Percentiles rank a stretch among this genome's conserved stretches.
Evolutionary conservation across 2,888 invertebrate species (phyloP).

Genomic region (Ptychoptera contaminata): DNA sequence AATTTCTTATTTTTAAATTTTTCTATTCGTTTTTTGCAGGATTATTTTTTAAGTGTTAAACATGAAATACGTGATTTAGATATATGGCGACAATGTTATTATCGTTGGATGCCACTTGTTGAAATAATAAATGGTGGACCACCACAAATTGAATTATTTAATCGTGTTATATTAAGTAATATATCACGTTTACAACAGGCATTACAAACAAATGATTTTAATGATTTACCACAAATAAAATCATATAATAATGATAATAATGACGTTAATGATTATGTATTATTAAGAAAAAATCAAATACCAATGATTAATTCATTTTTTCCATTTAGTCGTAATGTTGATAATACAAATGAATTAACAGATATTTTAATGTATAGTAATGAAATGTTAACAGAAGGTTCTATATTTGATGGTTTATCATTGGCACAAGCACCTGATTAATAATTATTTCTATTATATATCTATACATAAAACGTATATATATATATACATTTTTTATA

Average conservation of each 20-base stretch:
- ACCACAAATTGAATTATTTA: constrained; percentile 29
- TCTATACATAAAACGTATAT: too few species aligned
- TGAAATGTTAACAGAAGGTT: constrained; percentile 25
- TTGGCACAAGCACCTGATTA: constrained; percentile 19
- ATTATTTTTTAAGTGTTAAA: neutral
- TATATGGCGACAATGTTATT: constrained; percentile 80
- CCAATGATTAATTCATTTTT: constrained; percentile 30
- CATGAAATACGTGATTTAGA: constrained; percentile 41
- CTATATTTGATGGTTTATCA: constrained; percentile 28
- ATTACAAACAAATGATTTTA: constrained; percentile 25
- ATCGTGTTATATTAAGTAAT: constrained; percentile 26
- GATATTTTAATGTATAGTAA: constrained; percentile 27
- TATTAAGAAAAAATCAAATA: constrained; percentile 13
- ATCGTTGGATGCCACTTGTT: constrained; percentile 72
- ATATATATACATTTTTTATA: too few species aligned
- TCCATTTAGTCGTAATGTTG: constrained; percentile 26
- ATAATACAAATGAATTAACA: constrained; percentile 24
- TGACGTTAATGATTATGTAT: constrained; percentile 4
- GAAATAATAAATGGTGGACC: constrained; percentile 38
- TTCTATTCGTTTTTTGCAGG: neutral
- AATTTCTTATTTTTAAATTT: too few species aligned
- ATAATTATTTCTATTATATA: too few species aligned
- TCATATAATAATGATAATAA: neutral
- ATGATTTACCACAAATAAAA: constrained; percentile 22
- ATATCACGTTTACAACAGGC: constrained; percentile 28